Evolutionary conservation across 2,888 invertebrate genomes (phyloP).

Genomic region (Pseudanteris insignis): DNA sequence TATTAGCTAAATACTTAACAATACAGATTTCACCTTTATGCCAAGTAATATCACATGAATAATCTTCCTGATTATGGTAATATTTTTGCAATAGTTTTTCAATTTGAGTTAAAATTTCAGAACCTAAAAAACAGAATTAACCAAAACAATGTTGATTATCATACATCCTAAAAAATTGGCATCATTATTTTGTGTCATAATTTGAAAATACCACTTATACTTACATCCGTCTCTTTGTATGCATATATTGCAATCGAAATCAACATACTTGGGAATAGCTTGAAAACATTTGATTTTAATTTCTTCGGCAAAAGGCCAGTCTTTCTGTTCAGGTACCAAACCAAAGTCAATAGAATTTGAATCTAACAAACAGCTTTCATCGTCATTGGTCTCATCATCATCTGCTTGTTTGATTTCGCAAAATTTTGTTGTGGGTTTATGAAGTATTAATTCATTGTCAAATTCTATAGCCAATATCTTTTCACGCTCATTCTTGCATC

Average conservation of each 20-base stretch:
- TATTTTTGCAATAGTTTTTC: neutral
- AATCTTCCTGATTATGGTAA: neutral
- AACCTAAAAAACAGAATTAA: too few relatives aligned
- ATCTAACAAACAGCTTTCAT: too few relatives aligned
- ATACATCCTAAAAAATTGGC: constrained; percentile 48
- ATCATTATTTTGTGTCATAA: too few relatives aligned
- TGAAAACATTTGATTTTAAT: constrained; percentile 69
- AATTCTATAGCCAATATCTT: constrained; percentile 56
- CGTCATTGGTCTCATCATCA: too few relatives aligned
- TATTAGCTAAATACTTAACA: constrained; percentile 4
- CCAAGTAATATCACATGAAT: constrained; percentile 4
- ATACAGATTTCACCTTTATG: constrained; percentile 14
- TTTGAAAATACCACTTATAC: neutral
- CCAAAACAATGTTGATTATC: constrained; percentile 68
- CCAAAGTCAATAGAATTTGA: too few relatives aligned
- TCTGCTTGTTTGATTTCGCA: too few relatives aligned
- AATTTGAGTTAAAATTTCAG: too few relatives aligned
- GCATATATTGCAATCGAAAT: constrained; percentile 67
- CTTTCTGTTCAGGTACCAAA: constrained; percentile 55
- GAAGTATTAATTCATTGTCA: constrained; percentile 50
- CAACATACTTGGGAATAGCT: constrained; percentile 74
- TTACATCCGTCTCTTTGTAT: constrained; percentile 60
- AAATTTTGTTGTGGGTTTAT: neutral
- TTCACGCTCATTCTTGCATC: constrained; percentile 5
- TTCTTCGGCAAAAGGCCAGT: constrained; percentile 73